These are phyloP conservation scores for Leptinotarsa texana DNA, from an alignment of 1,140 invertebrate species.

Conservation along the genomic window DNA sequence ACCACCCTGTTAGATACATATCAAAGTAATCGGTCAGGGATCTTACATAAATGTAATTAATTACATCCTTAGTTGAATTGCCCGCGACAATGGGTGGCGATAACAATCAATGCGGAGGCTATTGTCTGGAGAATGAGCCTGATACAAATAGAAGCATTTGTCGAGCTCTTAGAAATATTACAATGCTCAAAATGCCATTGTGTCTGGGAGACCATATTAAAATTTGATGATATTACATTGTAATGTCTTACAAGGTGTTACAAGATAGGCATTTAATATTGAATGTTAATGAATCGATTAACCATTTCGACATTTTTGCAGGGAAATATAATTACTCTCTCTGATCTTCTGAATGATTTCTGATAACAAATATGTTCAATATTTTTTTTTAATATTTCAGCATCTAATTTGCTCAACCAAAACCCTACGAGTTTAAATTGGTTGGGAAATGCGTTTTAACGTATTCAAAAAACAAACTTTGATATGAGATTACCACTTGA, in stretches of 20 bases:
- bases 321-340: too few species aligned
- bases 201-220: not conserved
- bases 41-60: constrained; percentile 39
- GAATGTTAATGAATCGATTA: too few species aligned
- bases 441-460: too few species aligned
- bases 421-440: too few species aligned
- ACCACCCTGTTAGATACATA: constrained; percentile 1
- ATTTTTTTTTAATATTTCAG: too few species aligned
- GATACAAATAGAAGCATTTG: constrained; percentile 31
- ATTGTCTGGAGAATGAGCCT: constrained; percentile 30
- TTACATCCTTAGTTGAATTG: constrained; percentile 41
- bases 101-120: constrained; percentile 37
- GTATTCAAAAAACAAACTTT: too few species aligned
- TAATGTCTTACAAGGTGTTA: not conserved
- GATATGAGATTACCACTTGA: too few species aligned
- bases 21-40: constrained; percentile 26
- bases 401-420: too few species aligned
- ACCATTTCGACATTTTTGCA: too few species aligned
- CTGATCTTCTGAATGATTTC: too few species aligned
- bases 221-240: not conserved
- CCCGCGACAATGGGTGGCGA: constrained; percentile 34
- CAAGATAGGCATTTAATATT: not conserved
- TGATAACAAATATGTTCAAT: too few species aligned
- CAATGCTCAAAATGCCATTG: not conserved
- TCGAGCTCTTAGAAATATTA: constrained; percentile 19